Conservation (phyloP, 2,888 invertebrate genomes). For the Cheilosia grossa region DNA sequence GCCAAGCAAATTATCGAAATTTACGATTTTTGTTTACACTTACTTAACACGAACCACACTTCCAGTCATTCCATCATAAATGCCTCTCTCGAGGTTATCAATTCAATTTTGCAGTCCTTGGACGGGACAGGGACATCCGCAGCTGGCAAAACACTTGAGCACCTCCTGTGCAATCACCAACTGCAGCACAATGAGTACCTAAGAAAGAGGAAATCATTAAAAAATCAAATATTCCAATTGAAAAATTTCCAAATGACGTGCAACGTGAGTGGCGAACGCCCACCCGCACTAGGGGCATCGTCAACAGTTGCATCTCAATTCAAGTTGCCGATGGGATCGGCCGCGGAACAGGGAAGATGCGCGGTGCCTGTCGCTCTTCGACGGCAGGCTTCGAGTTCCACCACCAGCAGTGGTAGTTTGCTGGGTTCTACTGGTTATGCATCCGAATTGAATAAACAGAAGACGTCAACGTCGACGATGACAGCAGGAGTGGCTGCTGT, state of each 20-base stretch:
- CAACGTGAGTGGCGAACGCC: conserved; percentile 64
- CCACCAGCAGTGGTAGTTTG: conserved; percentile 40
- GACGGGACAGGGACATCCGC: conserved; percentile 76
- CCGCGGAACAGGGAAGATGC: conserved; percentile 46
- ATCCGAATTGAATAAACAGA: conserved; percentile 76
- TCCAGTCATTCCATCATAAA: conserved; percentile 94
- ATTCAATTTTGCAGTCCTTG: conserved; percentile 81
- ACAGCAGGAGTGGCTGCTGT: conserved; percentile 14
- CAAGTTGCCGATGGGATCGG: conserved; percentile 23
- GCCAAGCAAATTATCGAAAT: conserved; percentile 85
- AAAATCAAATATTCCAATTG: conserved; percentile 83
- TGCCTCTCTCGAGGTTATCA: conserved; percentile 89
- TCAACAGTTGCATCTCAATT: conserved; percentile 45
- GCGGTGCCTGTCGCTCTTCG: conserved; percentile 53
- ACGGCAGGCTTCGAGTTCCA: conserved; percentile 55
- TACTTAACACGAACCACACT: conserved; percentile 87
- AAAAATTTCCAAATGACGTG: conserved; percentile 81
- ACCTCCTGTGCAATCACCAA: conserved; percentile 81
- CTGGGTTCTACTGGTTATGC: conserved; percentile 44
- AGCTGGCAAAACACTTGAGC: conserved; percentile 79
- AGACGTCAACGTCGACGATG: conserved; percentile 42
- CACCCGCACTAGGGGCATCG: conserved; percentile 18
- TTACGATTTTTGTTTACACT: conserved; percentile 90
- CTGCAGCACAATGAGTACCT: conserved; percentile 82
- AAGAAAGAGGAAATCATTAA: conserved; percentile 83